phyloP scores from a whole-genome alignment of 2,888 invertebrate genomes.

The Sinhomidia bicolor region DNA sequence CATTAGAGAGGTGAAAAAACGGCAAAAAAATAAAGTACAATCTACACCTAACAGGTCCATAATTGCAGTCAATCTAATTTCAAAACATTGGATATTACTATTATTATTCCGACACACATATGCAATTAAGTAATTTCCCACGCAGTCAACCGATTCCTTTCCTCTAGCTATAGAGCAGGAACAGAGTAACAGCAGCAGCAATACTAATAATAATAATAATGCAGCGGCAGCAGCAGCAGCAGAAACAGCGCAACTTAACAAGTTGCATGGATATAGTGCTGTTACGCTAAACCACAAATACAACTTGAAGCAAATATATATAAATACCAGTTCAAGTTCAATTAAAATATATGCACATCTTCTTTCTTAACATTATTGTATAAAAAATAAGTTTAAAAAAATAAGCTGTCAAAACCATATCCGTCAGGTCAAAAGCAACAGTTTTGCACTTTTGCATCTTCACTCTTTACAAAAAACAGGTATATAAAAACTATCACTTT shows the following conservation, averaged over 20 bases:
- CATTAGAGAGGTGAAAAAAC: background rate
- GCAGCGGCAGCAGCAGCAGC: background rate
- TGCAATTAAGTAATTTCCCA: conserved; percentile 73
- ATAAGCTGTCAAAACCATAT: conserved; percentile 2
- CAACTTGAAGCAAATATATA: no score
- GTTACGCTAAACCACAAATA: no score
- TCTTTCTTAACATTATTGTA: no score
- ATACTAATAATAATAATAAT: background rate
- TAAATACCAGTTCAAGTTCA: background rate
- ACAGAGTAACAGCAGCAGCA: background rate
- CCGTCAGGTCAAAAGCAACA: background rate
- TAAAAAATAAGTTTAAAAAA: background rate
- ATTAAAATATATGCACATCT: background rate
- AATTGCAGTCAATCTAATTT: conserved; percentile 58
- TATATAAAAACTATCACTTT: conserved; percentile 5
- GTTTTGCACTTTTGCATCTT: conserved; percentile 1
- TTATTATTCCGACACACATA: conserved; percentile 69
- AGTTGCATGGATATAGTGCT: no score
- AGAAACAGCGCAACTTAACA: background rate
- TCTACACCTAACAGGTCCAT: conserved; percentile 37
- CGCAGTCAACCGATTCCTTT: conserved; percentile 71
- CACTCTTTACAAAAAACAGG: background rate
- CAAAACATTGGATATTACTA: conserved; percentile 59
- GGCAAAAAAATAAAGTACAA: conserved; percentile 24
- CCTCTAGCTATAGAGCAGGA: background rate